Conservation (phyloP, 2,888 invertebrate species). For the Physocephala rufipes region DNA sequence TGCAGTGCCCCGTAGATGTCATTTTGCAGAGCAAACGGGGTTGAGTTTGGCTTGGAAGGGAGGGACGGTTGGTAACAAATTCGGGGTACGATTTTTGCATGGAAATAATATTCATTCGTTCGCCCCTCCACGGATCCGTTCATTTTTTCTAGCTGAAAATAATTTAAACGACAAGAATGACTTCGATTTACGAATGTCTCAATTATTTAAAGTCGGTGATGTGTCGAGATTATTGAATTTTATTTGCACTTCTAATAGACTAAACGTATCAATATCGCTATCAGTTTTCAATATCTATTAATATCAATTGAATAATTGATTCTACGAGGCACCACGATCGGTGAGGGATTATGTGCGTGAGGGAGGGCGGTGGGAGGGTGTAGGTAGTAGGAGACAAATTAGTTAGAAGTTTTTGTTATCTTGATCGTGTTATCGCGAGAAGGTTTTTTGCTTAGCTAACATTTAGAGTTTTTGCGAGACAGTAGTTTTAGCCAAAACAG, state of each 20-base stretch:
- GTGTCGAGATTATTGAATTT: too few relatives aligned
- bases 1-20: background rate
- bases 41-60: background rate
- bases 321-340: background rate
- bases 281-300: background rate
- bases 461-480: background rate
- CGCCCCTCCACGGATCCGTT: too few relatives aligned
- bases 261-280: too few relatives aligned
- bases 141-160: too few relatives aligned
- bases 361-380: background rate
- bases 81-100: background rate
- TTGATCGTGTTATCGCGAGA: slow-evolving; percentile 4
- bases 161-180: too few relatives aligned
- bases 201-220: too few relatives aligned
- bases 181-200: too few relatives aligned
- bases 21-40: too few relatives aligned
- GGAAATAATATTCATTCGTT: background rate
- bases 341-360: background rate
- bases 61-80: background rate
- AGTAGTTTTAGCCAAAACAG: slow-evolving; percentile 23
- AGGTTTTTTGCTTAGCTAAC: background rate
- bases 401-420: slow-evolving; percentile 24
- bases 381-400: background rate
- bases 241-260: too few relatives aligned
- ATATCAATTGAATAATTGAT: background rate